Evolutionary conservation across 2,888 invertebrate genomes (phyloP).

Genomic region (Halocaridina rubra): DNA sequence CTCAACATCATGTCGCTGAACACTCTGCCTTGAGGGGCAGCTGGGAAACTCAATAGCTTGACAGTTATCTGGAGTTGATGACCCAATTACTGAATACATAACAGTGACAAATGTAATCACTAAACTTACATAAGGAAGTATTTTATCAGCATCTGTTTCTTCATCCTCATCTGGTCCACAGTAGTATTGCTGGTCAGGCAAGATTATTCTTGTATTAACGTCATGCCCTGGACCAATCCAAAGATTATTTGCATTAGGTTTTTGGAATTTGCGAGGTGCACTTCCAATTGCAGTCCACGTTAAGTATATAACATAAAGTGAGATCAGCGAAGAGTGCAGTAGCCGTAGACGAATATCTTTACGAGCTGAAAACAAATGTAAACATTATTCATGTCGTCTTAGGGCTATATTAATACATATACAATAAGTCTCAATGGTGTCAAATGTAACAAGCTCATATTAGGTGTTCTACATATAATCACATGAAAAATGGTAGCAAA

Average conservation of each 20-base stretch:
- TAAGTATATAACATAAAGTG: conserved; percentile 69
- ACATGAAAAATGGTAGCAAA: neutral
- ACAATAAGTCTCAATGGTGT: neutral
- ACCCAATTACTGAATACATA: conserved; percentile 65
- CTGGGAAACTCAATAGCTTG: conserved; percentile 60
- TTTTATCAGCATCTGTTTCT: conserved; percentile 66
- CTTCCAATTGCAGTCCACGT: conserved; percentile 71
- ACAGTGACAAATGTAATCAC: conserved; percentile 69
- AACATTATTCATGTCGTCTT: neutral
- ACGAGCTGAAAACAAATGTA: conserved; percentile 20
- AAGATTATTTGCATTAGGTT: neutral
- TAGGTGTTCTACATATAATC: no score
- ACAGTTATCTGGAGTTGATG: conserved; percentile 49
- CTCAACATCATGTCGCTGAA: conserved; percentile 51
- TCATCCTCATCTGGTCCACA: conserved; percentile 65
- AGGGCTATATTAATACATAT: neutral
- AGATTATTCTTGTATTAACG: neutral
- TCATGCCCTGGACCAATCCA: conserved; percentile 40
- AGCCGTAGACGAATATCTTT: conserved; percentile 65
- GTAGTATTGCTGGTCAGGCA: conserved; percentile 62
- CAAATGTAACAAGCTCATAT: no score
- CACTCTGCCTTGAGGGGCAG: conserved; percentile 49
- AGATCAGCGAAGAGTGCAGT: conserved; percentile 69
- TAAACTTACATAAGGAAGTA: conserved; percentile 69
- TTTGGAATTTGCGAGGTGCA: conserved; percentile 66